Conservation (phyloP, 1,140 invertebrate species). For the Atta colombica region DNA sequence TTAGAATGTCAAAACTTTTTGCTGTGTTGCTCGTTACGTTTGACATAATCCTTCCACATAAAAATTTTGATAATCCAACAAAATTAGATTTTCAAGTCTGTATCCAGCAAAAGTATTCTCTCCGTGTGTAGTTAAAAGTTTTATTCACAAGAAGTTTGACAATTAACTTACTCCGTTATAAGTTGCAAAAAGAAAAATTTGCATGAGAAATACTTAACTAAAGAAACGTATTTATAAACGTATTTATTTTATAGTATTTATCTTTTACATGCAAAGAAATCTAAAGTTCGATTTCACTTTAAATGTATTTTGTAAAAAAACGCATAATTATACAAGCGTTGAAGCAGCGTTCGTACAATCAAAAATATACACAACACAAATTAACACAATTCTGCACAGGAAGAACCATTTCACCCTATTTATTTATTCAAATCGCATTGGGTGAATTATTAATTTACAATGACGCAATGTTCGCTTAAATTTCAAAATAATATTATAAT, state of each 20-base stretch:
- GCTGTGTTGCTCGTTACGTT: no score
- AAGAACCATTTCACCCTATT: background rate
- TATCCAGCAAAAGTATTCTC: no score
- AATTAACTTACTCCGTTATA: background rate
- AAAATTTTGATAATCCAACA: no score
- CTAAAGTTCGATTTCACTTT: background rate
- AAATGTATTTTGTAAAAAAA: background rate
- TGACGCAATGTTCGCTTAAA: background rate
- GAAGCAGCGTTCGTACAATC: background rate
- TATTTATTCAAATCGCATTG: constrained; percentile 3
- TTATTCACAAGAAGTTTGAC: background rate
- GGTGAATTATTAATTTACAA: background rate
- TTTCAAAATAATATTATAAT: constrained; percentile 32
- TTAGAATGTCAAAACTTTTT: no score
- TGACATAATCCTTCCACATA: no score
- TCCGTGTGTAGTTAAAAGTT: background rate
- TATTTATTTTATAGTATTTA: background rate
- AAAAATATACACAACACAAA: background rate
- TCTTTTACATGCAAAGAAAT: background rate
- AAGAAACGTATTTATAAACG: background rate
- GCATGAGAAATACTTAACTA: background rate
- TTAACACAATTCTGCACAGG: background rate
- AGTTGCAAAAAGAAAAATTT: background rate
- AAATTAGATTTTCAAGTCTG: no score
- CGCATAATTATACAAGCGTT: background rate